phyloP scores from a whole-genome alignment of 1,140 invertebrate species.

The Tetragnatha versicolor region DNA sequence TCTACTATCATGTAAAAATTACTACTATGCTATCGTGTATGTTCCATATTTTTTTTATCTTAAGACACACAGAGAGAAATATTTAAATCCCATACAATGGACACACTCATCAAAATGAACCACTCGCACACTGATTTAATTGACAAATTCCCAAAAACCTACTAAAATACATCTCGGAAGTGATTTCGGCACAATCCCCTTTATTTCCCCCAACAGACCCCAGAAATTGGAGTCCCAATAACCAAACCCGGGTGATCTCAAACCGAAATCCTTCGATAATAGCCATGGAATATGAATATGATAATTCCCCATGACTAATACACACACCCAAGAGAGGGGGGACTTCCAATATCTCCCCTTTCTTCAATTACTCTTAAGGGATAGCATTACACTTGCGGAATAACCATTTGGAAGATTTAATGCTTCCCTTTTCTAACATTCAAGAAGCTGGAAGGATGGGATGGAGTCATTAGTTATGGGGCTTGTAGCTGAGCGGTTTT shows the following conservation, averaged over 20 bases:
- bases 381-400: slow-evolving; percentile 25
- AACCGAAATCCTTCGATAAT: slow-evolving; percentile 27
- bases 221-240: slow-evolving; percentile 31
- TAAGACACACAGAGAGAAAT: too few relatives aligned
- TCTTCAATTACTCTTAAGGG: slow-evolving; percentile 44
- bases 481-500: not conserved
- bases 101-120: too few relatives aligned
- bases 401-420: slow-evolving; percentile 49
- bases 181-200: too few relatives aligned
- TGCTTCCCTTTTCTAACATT: not conserved
- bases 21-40: too few relatives aligned
- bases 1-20: too few relatives aligned
- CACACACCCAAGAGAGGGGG: not conserved
- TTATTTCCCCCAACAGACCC: not conserved
- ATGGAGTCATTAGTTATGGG: slow-evolving; percentile 29
- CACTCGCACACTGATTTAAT: too few relatives aligned
- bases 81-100: too few relatives aligned
- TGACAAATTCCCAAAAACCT: too few relatives aligned
- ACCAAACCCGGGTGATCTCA: slow-evolving; percentile 21
- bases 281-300: slow-evolving; percentile 32
- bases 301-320: slow-evolving; percentile 39
- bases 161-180: too few relatives aligned
- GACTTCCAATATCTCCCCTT: slow-evolving; percentile 22
- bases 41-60: too few relatives aligned
- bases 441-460: too few relatives aligned